A percentile compares a stretch with the other conserved stretches of the same genome.
These are phyloP conservation scores for Onchidella celtica DNA, from an alignment of 2,888 invertebrate genomes.

Conservation along the genomic window DNA sequence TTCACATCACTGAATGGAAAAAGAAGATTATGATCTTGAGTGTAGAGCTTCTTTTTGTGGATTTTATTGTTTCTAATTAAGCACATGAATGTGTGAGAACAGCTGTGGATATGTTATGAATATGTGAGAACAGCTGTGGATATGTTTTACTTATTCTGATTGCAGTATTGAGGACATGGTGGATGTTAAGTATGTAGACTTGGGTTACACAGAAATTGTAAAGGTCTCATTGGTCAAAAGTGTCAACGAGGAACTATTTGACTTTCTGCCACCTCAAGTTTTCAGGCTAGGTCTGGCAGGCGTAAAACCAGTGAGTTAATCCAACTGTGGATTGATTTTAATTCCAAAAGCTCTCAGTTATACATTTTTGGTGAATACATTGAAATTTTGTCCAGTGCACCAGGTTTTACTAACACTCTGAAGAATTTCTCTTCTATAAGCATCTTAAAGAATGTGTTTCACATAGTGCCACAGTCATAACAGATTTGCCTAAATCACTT, in stretches of 20 bases:
- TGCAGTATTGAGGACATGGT: slow-evolving; percentile 56
- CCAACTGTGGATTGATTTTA: background rate
- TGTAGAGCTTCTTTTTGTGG: too few relatives aligned
- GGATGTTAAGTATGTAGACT: slow-evolving; percentile 71
- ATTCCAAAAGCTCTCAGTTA: too few relatives aligned
- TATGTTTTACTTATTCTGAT: background rate
- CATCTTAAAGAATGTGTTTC: too few relatives aligned
- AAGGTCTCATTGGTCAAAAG: slow-evolving; percentile 55
- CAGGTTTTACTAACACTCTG: background rate
- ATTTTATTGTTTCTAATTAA: too few relatives aligned
- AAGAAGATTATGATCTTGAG: too few relatives aligned
- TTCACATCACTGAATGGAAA: too few relatives aligned
- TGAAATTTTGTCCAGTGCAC: background rate
- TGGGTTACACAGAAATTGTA: slow-evolving; percentile 67
- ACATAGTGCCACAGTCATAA: too few relatives aligned
- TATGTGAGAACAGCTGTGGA: too few relatives aligned
- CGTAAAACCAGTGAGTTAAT: slow-evolving; percentile 47
- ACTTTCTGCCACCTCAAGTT: slow-evolving; percentile 19
- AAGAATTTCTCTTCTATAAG: too few relatives aligned
- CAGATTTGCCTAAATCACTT: too few relatives aligned
- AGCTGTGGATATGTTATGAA: too few relatives aligned
- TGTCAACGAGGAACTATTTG: slow-evolving; percentile 51
- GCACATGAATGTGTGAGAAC: too few relatives aligned
- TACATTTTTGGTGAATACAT: background rate
- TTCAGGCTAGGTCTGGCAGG: slow-evolving; percentile 45